These are phyloP conservation scores for Etheostoma spectabile DNA, from an alignment of 2,113 vertebrate species.

Conservation along the genomic window DNA sequence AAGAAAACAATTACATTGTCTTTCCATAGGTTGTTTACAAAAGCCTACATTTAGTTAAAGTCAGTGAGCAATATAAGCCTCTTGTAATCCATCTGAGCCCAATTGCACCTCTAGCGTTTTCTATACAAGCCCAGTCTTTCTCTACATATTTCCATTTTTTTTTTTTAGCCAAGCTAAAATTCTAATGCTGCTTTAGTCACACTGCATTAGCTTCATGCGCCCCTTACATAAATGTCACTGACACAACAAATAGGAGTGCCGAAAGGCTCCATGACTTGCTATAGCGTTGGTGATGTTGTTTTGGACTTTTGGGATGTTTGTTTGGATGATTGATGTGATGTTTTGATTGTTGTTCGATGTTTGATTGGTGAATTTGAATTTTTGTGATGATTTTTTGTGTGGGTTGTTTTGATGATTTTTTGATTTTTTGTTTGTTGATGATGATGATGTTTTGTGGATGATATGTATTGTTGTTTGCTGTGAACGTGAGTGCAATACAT, in stretches of 20 bases:
- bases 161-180: constrained; percentile 52
- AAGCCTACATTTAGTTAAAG: constrained; percentile 40
- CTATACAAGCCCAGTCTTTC: not conserved
- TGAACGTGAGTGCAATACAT: constrained; percentile 54
- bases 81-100: constrained; percentile 59
- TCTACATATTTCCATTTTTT: constrained; percentile 41
- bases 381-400: no score
- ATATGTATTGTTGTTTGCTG: no score
- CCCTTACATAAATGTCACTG: constrained; percentile 68
- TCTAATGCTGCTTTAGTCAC: constrained; percentile 57
- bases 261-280: no score
- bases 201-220: constrained; percentile 56
- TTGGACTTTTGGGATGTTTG: no score
- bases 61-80: constrained; percentile 53
- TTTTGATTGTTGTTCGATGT: no score
- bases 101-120: constrained; percentile 2
- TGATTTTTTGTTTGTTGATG: no score
- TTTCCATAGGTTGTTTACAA: constrained; percentile 44
- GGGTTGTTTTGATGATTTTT: no score
- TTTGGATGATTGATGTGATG: no score
- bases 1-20: constrained; percentile 37
- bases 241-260: constrained; percentile 59
- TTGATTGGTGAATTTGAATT: no score
- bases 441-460: no score
- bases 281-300: no score